A percentile compares a stretch with the other conserved stretches of the same genome.
Conservation (phyloP, 2,888 invertebrate genomes). For the Tuta absoluta region DNA sequence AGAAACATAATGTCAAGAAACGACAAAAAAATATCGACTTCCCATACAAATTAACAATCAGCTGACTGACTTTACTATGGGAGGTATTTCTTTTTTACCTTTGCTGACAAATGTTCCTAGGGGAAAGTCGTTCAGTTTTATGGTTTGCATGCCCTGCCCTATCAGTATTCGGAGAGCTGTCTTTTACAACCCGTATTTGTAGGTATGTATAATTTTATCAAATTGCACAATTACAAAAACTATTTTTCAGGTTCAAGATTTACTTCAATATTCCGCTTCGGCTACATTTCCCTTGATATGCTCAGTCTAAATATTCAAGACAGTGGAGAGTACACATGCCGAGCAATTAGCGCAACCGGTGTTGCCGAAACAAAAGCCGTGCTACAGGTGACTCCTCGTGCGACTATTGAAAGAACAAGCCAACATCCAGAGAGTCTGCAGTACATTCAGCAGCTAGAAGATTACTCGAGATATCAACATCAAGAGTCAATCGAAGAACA, state of each 20-base stretch:
- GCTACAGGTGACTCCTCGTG: slow-evolving; percentile 89
- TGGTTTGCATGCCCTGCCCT: too few relatives aligned
- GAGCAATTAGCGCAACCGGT: slow-evolving; percentile 93
- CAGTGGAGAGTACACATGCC: slow-evolving; percentile 94
- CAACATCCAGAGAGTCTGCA: slow-evolving; percentile 96
- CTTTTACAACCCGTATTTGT: too few relatives aligned
- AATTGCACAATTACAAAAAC: not conserved
- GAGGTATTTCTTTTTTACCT: too few relatives aligned
- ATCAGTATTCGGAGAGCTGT: too few relatives aligned
- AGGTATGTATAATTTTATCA: slow-evolving; percentile 21
- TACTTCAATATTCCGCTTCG: slow-evolving; percentile 97
- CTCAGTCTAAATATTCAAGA: slow-evolving; percentile 92
- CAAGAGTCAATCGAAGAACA: slow-evolving; percentile 92
- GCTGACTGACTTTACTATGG: too few relatives aligned
- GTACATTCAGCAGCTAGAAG: slow-evolving; percentile 94
- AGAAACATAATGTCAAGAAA: too few relatives aligned
- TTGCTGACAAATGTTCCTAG: too few relatives aligned
- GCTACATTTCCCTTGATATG: slow-evolving; percentile 96
- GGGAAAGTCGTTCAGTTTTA: too few relatives aligned
- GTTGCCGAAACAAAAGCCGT: slow-evolving; percentile 92
- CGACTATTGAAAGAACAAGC: slow-evolving; percentile 91
- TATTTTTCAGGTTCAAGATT: slow-evolving; percentile 92
- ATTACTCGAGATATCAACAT: slow-evolving; percentile 92
- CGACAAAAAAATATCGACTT: too few relatives aligned
- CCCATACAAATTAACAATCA: too few relatives aligned